These are phyloP conservation scores for Gallinago solitaria DNA, from an alignment of 2,797 vertebrate species.

Conservation along the genomic window DNA sequence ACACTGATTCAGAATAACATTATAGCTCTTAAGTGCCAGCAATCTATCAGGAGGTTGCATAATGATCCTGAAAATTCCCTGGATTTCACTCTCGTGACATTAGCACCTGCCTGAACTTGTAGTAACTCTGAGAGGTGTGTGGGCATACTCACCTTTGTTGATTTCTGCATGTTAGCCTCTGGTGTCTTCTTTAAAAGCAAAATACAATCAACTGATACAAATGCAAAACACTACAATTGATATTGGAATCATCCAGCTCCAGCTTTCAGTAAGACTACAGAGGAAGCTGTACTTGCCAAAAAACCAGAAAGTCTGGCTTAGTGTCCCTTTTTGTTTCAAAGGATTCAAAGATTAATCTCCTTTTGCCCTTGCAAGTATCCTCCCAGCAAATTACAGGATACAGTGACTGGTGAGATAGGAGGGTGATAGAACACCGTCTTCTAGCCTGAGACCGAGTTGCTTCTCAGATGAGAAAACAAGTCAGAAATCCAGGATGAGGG, in stretches of 20 bases:
- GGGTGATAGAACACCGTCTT: neutral
- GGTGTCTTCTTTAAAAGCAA: neutral
- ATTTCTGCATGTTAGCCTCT: accelerated
- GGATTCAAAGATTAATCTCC: neutral
- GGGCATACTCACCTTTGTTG: accelerated
- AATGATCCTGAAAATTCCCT: neutral
- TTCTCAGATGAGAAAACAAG: neutral
- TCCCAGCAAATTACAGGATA: neutral
- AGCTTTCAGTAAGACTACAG: neutral
- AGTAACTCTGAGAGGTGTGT: neutral
- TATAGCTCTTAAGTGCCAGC: neutral
- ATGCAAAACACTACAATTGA: neutral
- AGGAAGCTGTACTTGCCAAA: neutral
- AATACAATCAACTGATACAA: neutral
- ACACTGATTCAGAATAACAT: neutral
- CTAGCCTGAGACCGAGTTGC: neutral
- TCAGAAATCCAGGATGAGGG: too few species aligned
- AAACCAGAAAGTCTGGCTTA: accelerated
- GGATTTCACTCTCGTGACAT: neutral
- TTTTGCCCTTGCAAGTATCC: neutral
- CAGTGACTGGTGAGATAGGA: accelerated
- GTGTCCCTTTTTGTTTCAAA: neutral
- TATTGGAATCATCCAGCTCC: neutral
- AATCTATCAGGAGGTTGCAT: neutral
- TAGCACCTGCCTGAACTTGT: neutral